Conservation (phyloP, 2,888 invertebrate species). For the Nasonia oneida region DNA sequence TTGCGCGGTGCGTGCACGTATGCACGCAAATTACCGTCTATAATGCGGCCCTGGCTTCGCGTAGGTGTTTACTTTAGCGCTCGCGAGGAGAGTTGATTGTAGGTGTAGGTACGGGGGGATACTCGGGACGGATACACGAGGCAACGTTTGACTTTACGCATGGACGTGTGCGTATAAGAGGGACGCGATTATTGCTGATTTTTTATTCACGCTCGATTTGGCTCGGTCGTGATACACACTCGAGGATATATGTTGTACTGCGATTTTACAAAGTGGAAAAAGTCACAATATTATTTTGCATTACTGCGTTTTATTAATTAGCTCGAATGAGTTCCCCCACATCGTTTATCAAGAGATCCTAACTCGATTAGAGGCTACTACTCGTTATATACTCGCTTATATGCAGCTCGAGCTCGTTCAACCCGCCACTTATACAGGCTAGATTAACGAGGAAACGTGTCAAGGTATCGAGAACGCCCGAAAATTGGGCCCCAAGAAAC, state of each 20-base stretch:
- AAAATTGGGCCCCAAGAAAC: no score
- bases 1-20: background rate
- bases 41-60: background rate
- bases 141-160: constrained; percentile 28
- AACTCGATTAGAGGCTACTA: constrained; percentile 5
- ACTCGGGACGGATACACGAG: background rate
- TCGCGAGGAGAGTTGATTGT: background rate
- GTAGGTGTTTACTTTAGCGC: constrained; percentile 5
- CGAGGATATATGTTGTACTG: no score
- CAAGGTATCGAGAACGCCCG: no score
- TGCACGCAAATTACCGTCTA: constrained; percentile 4
- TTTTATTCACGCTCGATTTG: constrained; percentile 5
- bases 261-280: no score
- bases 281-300: no score
- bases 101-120: background rate
- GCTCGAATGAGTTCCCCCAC: background rate
- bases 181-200: background rate
- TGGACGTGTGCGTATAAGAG: background rate
- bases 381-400: background rate
- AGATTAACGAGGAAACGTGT: no score
- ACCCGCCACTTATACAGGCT: background rate
- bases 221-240: background rate
- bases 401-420: background rate
- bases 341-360: constrained; percentile 4
- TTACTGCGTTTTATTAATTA: background rate